Base-by-base conservation (phyloP, 1,140 invertebrate genomes). In the Atta colombica region DNA sequence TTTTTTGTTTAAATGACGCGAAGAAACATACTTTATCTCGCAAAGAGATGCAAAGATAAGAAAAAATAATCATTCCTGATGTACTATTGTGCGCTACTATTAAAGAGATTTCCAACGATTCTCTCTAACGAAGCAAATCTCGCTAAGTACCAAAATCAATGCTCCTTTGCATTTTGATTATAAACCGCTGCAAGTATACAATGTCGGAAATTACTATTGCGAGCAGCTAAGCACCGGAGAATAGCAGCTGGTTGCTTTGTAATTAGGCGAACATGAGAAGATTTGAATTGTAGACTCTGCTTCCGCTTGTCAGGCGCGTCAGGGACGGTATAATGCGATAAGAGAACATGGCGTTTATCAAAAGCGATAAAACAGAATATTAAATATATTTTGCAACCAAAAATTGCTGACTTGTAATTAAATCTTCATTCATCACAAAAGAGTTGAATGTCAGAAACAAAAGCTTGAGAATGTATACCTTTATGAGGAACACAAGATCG, bases 261-360 rank as follows among this genome's bases (percentile, higher is more conserved):
- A 84, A 84, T 84, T 84, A 84, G 80, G 55, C 80, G 80, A 84
- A 84, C 69, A 74, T 21, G 80, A 74, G 80, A 84, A 84, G 80
- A 84, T 84, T 84, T 84, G 68, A 84, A 84, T 84, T 74, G 80
- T 63, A 74, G 80, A 84, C 39, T 61, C 25, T 58, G 69, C 69
- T 63, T 84, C 80, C 69, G 69, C 68, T 61, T 74, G 61, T 75
- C 80, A 84, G n/a, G 3, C 55, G 69, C 14, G 55, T 45, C 68
- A 60, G 80, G 80, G 61, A 25, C 51, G 55, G 55, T 53, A 28
- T 61, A 60, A 80, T 21, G 14, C 28, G 61, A 80, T 68, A 49
- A 49, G 80, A 25, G 25, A 55, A 71, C 65, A 10, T 28, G 21
- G 21, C 16, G 7, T 39, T 60, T 71, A 69, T 69, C 65, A 45